These are phyloP conservation scores for Protodeltote pygarga DNA, from an alignment of 2,888 invertebrate species.

Conservation along the genomic window DNA sequence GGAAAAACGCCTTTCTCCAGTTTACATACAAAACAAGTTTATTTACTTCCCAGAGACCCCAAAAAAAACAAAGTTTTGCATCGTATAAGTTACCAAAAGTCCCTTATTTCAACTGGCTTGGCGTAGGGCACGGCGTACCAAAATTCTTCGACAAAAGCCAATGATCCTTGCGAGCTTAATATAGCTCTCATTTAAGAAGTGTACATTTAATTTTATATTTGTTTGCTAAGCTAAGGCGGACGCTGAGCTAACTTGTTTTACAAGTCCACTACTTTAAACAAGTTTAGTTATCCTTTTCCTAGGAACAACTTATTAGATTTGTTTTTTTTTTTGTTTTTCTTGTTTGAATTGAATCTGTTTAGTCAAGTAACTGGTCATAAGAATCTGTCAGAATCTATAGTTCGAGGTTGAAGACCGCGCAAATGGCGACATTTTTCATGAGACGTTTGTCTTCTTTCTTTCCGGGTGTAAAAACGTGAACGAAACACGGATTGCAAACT, in stretches of 20 bases:
- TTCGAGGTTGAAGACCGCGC: too few species aligned
- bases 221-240: conserved; percentile 17
- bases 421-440: too few species aligned
- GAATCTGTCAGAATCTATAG: conserved; percentile 1
- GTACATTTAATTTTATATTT: conserved; percentile 14
- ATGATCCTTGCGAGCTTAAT: conserved; percentile 21
- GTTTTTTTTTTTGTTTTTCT: conserved; percentile 11
- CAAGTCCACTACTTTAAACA: conserved; percentile 8
- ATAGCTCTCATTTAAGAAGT: conserved; percentile 19
- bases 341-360: conserved; percentile 7
- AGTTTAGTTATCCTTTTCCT: too few species aligned
- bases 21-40: conserved; percentile 8
- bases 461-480: too few species aligned
- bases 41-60: background rate
- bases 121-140: too few species aligned
- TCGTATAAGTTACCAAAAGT: conserved; percentile 8
- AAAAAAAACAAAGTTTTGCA: background rate
- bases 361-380: conserved; percentile 3
- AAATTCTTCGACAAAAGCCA: conserved; percentile 31
- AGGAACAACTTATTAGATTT: too few species aligned
- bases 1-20: conserved; percentile 25
- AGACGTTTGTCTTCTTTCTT: too few species aligned
- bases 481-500: too few species aligned
- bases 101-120: conserved; percentile 5
- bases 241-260: conserved; percentile 10